These are phyloP conservation scores for Belgica antarctica DNA, from an alignment of 2,888 invertebrate genomes.

Conservation along the genomic window DNA sequence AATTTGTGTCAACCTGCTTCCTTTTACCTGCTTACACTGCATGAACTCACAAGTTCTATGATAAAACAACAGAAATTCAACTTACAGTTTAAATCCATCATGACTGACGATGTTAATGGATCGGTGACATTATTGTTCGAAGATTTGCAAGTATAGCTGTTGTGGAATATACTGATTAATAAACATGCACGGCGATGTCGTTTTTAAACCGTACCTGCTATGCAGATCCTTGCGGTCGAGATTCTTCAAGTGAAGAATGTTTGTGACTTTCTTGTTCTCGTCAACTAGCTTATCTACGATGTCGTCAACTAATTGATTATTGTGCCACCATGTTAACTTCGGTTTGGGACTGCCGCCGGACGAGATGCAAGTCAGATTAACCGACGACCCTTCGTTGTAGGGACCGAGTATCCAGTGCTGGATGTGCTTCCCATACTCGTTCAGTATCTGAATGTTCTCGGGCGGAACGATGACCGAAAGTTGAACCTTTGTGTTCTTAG, in stretches of 20 bases:
- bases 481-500: constrained; percentile 61
- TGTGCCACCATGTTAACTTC: constrained; percentile 67
- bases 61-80: too few species aligned
- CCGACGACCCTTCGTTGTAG: constrained; percentile 72
- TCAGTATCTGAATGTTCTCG: constrained; percentile 68
- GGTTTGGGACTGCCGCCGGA: constrained; percentile 69
- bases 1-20: too few species aligned
- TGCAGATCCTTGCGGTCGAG: constrained; percentile 62
- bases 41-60: too few species aligned
- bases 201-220: too few species aligned
- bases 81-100: constrained; percentile 66
- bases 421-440: constrained; percentile 68
- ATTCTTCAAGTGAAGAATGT: constrained; percentile 60
- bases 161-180: too few species aligned
- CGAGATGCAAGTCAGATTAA: constrained; percentile 63
- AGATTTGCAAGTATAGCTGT: constrained; percentile 65
- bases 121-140: constrained; percentile 64
- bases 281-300: constrained; percentile 59
- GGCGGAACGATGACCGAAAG: constrained; percentile 71
- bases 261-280: constrained; percentile 59
- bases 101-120: constrained; percentile 63
- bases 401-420: constrained; percentile 70
- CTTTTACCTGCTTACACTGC: too few species aligned
- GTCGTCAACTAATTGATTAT: constrained; percentile 63
- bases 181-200: too few species aligned